Conservation (phyloP, 2,113 vertebrate species). For the Bufo gargarizans region DNA sequence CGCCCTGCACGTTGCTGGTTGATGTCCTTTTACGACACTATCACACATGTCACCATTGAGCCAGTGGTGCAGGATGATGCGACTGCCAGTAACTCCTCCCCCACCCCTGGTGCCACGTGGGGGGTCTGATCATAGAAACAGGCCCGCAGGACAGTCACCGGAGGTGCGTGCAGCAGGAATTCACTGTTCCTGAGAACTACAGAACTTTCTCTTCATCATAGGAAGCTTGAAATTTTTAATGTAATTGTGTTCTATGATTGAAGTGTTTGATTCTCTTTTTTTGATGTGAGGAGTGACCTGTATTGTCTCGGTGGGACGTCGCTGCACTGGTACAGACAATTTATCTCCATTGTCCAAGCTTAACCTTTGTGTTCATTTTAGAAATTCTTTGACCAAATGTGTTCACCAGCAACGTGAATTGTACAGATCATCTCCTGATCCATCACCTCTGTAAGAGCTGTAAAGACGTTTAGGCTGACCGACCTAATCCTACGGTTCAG, state of each 20-base stretch:
- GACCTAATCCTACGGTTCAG: not conserved
- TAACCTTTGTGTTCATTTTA: conserved; percentile 24
- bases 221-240: conserved; percentile 43
- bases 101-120: not conserved
- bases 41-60: not conserved
- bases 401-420: conserved; percentile 52
- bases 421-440: conserved; percentile 23
- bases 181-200: not conserved
- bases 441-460: conserved; percentile 16
- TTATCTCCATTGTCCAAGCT: conserved; percentile 1
- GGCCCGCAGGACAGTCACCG: not conserved
- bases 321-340: conserved; percentile 36
- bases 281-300: conserved; percentile 30
- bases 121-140: not conserved
- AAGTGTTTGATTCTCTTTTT: conserved; percentile 33
- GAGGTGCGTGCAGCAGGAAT: not conserved
- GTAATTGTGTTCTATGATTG: conserved; percentile 43
- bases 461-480: not conserved
- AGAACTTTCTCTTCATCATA: conserved; percentile 40
- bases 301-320: conserved; percentile 30
- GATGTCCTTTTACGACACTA: not conserved
- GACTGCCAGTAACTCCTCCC: not conserved
- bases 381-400: conserved; percentile 38
- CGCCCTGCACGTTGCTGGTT: not conserved
- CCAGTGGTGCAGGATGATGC: not conserved